Evolutionary conservation across 2,797 vertebrate genomes (phyloP), one percentile per base, ranked within the genome.

Genomic region (Cyprinodon diabolis): DNA sequence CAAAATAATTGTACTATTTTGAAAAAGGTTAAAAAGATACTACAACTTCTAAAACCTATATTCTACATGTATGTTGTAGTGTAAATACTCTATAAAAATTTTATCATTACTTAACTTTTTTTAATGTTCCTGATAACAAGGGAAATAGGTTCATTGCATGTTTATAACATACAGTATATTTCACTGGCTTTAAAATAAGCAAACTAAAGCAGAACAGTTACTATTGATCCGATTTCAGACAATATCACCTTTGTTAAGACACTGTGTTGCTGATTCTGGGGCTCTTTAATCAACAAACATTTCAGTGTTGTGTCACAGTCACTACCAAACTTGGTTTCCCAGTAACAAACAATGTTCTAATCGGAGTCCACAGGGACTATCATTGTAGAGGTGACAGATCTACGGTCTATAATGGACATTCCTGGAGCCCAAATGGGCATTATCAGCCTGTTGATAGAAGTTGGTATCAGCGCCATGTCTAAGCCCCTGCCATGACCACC

Each of bases 381-480:
- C 56, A 69, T 71, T 6, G 23, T 19, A 49, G 66, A 76, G 71
- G 43, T 54, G 72, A 79, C 30, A 21, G 82, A 35, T 58, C 63
- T 51, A 3, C 70, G 47, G 45, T 71, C 75, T 47, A 14, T 82
- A 69, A 87, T 81, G 79, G 79, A 84, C 76, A 72, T 77, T 84
- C 77, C 75, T 81, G 54, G 74, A 72, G 68, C 67, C 49, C 56
- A 74, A 80, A 85, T 77, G 78, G 78, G 77, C 75, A 70, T 83
- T 82, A 83, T 91, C 82, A 80, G 68, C 12, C 12, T 19, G 49
- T 15, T 63, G 83, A 84, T 69, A 79, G 73, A 82, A 71, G 83
- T 45, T 52, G 69, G 78, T 89, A 74, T 89, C 82, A 75, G 73
- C 14, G 69, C 35, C 25, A 9, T 65, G 74, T 74, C 76, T 78